These are phyloP conservation scores for Amia ocellicauda DNA, from an alignment of 2,113 vertebrate species.

Conservation along the genomic window DNA sequence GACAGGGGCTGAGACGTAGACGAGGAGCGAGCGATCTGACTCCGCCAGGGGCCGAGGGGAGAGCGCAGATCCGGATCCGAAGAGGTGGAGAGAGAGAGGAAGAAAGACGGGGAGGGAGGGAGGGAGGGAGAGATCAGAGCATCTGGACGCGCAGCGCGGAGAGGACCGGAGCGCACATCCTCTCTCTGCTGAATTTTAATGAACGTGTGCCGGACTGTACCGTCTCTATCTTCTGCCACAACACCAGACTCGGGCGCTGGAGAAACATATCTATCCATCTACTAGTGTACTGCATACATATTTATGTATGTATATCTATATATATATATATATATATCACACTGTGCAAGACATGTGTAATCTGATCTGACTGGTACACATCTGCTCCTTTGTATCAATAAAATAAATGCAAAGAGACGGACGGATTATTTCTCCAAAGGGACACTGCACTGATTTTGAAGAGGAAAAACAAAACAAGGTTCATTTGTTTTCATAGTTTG, in stretches of 20 bases:
- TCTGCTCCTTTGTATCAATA: too few relatives aligned
- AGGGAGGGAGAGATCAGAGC: too few relatives aligned
- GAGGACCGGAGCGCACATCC: too few relatives aligned
- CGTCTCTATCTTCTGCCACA: not conserved
- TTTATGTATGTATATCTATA: too few relatives aligned
- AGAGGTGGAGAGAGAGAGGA: not conserved
- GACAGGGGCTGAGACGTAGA: not conserved
- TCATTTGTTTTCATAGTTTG: conserved; percentile 9
- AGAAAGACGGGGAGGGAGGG: not conserved
- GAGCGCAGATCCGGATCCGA: not conserved
- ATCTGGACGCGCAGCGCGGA: too few relatives aligned
- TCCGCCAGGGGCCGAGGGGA: conserved; percentile 1
- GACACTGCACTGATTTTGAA: conserved; percentile 11
- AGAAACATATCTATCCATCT: not conserved
- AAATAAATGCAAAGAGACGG: too few relatives aligned
- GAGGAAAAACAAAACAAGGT: conserved; percentile 7
- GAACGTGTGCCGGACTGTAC: too few relatives aligned
- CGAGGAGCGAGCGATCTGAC: not conserved
- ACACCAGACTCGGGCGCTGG: not conserved
- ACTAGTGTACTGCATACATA: too few relatives aligned
- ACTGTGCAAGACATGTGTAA: too few relatives aligned
- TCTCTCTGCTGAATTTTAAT: too few relatives aligned
- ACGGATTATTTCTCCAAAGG: conserved; percentile 3
- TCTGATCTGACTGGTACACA: too few relatives aligned
- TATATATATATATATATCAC: too few relatives aligned